phyloP scores from a whole-genome alignment of 1,140 invertebrate genomes.

The Physella acuta region DNA sequence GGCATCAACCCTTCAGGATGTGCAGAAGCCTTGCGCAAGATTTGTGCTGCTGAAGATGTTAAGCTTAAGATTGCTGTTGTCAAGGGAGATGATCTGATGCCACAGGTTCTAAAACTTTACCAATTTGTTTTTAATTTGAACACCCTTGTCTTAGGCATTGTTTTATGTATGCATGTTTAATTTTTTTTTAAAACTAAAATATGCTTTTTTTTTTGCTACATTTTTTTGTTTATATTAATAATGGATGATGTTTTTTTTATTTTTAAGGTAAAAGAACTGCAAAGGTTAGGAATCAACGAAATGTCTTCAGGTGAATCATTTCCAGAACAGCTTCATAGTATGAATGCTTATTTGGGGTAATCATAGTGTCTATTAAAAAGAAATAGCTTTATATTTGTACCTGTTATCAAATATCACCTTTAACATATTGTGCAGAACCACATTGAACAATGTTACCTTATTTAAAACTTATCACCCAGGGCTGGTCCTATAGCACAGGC shows the following conservation, averaged over 20 bases:
- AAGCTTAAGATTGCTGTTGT: constrained; percentile 62
- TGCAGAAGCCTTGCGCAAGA: constrained; percentile 57
- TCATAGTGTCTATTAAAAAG: not conserved
- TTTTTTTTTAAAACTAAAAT: not conserved
- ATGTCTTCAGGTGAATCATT: constrained; percentile 53
- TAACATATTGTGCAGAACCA: too few species aligned
- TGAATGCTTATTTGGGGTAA: constrained; percentile 65
- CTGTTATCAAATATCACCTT: too few species aligned
- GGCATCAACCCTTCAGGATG: constrained; percentile 65
- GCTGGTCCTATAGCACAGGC: constrained; percentile 63
- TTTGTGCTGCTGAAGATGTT: constrained; percentile 55
- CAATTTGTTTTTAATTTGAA: not conserved
- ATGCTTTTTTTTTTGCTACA: not conserved
- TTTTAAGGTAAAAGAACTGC: constrained; percentile 34
- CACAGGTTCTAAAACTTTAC: constrained; percentile 34
- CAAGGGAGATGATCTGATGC: constrained; percentile 62
- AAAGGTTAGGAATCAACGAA: constrained; percentile 41
- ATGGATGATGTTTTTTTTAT: not conserved
- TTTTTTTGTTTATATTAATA: too few species aligned
- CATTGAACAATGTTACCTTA: too few species aligned
- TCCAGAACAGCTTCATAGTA: constrained; percentile 59
- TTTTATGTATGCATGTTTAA: not conserved
- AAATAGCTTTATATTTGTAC: not conserved
- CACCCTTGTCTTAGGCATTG: not conserved
- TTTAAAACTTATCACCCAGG: too few species aligned